Percentiles rank a stretch among this genome's conserved stretches.
Conservation (phyloP, 2,797 vertebrate genomes). For the Sebastes matsubarae region DNA sequence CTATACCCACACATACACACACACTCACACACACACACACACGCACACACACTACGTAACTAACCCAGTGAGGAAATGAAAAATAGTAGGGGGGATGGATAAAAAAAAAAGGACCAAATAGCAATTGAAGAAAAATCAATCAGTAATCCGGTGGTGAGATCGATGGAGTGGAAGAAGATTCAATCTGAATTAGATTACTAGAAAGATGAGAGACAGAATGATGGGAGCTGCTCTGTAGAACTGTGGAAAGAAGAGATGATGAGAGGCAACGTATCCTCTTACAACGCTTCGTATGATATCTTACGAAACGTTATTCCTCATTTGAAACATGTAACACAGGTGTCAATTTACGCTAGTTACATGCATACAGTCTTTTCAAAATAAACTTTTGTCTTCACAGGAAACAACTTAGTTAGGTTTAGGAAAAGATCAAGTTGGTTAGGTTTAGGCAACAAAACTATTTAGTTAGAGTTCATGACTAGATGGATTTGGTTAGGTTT, state of each 20-base stretch:
- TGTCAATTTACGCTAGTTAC: too few species aligned
- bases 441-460: too few species aligned
- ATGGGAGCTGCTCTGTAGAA: not conserved
- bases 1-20: not conserved
- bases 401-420: too few species aligned
- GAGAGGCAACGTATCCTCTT: too few species aligned
- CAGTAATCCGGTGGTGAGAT: not conserved
- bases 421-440: too few species aligned
- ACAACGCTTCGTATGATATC: too few species aligned
- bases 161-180: not conserved
- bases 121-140: not conserved
- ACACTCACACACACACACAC: slow-evolving; percentile 4
- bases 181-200: not conserved
- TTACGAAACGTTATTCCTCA: too few species aligned
- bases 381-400: too few species aligned
- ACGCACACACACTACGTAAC: not conserved
- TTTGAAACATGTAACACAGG: too few species aligned
- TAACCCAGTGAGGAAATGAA: not conserved
- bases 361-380: too few species aligned
- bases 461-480: too few species aligned
- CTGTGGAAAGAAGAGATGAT: not conserved
- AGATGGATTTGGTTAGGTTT: too few species aligned
- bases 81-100: slow-evolving; percentile 1
- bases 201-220: not conserved
- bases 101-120: slow-evolving; percentile 11